Conservation (phyloP, 1,140 invertebrate genomes). For the Tyrophagus putrescentiae region DNA sequence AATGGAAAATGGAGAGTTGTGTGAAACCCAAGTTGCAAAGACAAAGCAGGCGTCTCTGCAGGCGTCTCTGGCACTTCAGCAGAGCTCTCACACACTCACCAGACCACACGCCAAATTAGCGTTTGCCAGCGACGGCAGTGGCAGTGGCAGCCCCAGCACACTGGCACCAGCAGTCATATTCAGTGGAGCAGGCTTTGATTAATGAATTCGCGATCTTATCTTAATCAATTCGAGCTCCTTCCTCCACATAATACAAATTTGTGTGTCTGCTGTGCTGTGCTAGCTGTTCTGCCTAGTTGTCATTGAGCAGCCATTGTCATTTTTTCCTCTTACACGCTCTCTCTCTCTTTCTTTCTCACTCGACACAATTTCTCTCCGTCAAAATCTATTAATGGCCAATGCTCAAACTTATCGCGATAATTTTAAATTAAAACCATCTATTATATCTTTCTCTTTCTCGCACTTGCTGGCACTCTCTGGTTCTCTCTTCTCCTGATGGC, state of each 20-base stretch:
- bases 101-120: constrained; percentile 11
- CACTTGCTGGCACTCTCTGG: not conserved
- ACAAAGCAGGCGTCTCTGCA: too few species aligned
- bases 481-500: not conserved
- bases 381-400: constrained; percentile 5
- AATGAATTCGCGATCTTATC: constrained; percentile 9
- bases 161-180: not conserved
- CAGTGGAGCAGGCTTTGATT: not conserved
- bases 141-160: too few species aligned
- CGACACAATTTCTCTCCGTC: constrained; percentile 3
- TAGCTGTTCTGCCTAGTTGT: too few species aligned
- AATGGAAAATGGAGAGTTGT: too few species aligned
- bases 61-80: too few species aligned
- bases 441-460: not conserved
- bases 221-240: constrained; percentile 3
- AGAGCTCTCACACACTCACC: too few species aligned
- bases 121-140: not conserved
- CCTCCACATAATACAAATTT: too few species aligned
- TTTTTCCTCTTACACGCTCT: not conserved
- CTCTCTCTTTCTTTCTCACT: too few species aligned
- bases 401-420: not conserved
- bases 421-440: constrained; percentile 14
- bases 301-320: constrained; percentile 9
- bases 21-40: too few species aligned
- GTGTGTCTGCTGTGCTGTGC: too few species aligned